A percentile compares a stretch with the other conserved stretches of the same genome.
These are phyloP conservation scores for Drosophila gaucha DNA, from an alignment of 2,888 invertebrate species.

Conservation along the genomic window DNA sequence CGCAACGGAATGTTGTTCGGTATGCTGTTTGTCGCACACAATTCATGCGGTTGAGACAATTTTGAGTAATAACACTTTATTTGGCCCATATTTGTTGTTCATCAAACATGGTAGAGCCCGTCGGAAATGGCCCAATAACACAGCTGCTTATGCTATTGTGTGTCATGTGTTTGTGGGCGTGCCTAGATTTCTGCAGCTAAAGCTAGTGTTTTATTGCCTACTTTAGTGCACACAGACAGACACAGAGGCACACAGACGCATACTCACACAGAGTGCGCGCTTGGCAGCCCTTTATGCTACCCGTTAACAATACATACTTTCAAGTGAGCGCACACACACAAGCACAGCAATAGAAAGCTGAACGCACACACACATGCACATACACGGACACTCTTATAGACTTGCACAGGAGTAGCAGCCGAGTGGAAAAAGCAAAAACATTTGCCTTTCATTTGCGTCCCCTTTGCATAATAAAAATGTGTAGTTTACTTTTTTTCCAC, in stretches of 20 bases:
- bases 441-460: constrained; percentile 79
- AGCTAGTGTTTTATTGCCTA: constrained; percentile 77
- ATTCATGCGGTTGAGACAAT: constrained; percentile 67
- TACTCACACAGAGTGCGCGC: constrained; percentile 27
- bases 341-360: constrained; percentile 23
- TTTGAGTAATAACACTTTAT: constrained; percentile 77
- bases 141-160: constrained; percentile 55
- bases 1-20: not conserved
- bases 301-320: constrained; percentile 75
- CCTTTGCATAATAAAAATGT: constrained; percentile 80
- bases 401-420: constrained; percentile 31
- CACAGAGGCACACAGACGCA: constrained; percentile 17
- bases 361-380: constrained; percentile 15
- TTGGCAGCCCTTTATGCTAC: constrained; percentile 61
- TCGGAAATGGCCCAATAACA: constrained; percentile 35
- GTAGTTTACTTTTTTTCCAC: constrained; percentile 65
- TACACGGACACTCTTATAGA: constrained; percentile 11
- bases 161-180: constrained; percentile 62
- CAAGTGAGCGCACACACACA: constrained; percentile 64
- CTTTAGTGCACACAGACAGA: constrained; percentile 47
- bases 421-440: constrained; percentile 73
- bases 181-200: constrained; percentile 64
- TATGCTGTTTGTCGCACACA: constrained; percentile 43
- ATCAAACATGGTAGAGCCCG: constrained; percentile 38
- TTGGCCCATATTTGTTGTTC: constrained; percentile 72